Base-by-base conservation (phyloP, 1,140 invertebrate species). In the Xylocopa sonorina region DNA sequence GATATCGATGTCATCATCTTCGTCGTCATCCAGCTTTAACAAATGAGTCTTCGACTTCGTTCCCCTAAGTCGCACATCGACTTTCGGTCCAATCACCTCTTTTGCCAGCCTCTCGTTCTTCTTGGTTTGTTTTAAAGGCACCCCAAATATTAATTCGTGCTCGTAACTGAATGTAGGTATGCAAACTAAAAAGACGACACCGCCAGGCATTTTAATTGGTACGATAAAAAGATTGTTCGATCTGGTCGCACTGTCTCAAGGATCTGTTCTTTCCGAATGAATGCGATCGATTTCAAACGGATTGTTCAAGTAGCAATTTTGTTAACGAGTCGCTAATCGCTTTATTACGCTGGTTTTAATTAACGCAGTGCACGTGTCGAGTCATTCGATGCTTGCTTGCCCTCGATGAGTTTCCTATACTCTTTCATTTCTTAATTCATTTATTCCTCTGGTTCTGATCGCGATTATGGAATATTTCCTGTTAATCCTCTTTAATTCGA, bases 111-210 rank as follows among this genome's bases (percentile, higher is more conserved):
- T 87, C 21, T 89, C 88, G 24, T 64, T 80, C 62, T 86, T 90
- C 46, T 88, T 89, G 0, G 82, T 63, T 6, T 77, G 74, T 58
- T 90, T 89, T 5, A 90, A 53, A 0, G 91, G 89, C 12, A 86
- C 53, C 75, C 94, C 94, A 81, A 93, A 93, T 72, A 94, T 90
- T 48, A 94, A 84, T 76, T 94, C 90, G 73, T 94, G 93, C 84
- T 95, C 94, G 83, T 94, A 93, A 87, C 92, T 94, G 29, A 93
- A 84, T 50, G 94, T 95, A n/a, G 94, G 94, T 80, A 95, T 94
- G 83, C 94, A 94, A 71, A 95, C 94, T 80, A 95, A 86, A 86
- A 95, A 95, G 50, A 95, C 93, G 51, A 95, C 94, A 78, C 94
- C 94, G 5, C 90, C 91, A 6, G 94, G 92, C 92, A 93, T 93